Conservation (phyloP, 2,797 vertebrate species). For the Neopelma chrysocephalum region DNA sequence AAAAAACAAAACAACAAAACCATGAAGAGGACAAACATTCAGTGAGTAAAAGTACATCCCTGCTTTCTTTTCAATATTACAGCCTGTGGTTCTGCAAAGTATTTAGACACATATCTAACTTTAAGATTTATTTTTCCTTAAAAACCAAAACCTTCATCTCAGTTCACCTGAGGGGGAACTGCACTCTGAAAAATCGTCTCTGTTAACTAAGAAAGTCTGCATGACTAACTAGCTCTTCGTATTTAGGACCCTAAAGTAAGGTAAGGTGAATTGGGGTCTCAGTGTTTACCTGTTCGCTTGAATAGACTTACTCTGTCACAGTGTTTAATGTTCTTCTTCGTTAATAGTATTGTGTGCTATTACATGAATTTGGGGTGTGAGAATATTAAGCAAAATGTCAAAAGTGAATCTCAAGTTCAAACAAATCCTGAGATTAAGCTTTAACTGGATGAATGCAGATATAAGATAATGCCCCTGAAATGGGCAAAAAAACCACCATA, state of each 20-base stretch:
- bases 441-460: not conserved
- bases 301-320: not conserved
- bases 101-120: not conserved
- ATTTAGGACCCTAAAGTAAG: not conserved
- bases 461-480: not conserved
- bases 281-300: not conserved
- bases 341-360: not conserved
- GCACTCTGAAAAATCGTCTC: not conserved
- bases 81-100: not conserved
- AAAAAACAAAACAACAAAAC: not conserved
- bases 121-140: not conserved
- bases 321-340: not conserved
- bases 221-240: not conserved
- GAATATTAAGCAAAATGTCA: not conserved
- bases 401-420: not conserved
- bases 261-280: not conserved
- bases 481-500: not conserved
- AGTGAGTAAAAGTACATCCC: not conserved
- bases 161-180: not conserved
- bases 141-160: not conserved
- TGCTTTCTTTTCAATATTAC: not conserved
- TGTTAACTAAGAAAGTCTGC: not conserved
- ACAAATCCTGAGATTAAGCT: not conserved
- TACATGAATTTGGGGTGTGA: not conserved
- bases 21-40: not conserved